phyloP scores from a whole-genome alignment of 2,113 vertebrate species.

The Hystrix cristata region DNA sequence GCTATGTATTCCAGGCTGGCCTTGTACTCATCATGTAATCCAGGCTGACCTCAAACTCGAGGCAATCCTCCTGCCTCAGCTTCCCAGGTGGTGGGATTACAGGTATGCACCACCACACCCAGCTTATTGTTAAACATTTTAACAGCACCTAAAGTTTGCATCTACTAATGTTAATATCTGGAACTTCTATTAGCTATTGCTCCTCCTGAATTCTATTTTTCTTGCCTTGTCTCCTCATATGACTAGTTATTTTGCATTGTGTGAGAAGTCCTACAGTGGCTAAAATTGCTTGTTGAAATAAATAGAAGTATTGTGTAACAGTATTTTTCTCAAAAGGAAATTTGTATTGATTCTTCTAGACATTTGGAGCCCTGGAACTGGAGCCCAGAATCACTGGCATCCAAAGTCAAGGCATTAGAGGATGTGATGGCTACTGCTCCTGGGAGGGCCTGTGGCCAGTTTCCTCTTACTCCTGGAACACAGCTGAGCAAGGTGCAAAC shows the following conservation, averaged over 20 bases:
- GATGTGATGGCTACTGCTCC: neutral
- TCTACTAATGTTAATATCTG: neutral
- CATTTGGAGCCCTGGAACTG: neutral
- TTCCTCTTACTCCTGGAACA: neutral
- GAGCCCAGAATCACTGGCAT: neutral
- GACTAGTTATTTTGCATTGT: constrained; percentile 10
- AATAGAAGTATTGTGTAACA: neutral
- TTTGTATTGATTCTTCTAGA: neutral
- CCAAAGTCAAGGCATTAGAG: neutral
- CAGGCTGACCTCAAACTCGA: neutral
- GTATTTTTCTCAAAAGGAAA: neutral
- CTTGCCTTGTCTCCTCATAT: neutral
- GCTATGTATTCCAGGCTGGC: no score
- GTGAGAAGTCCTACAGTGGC: neutral
- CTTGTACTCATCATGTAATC: neutral
- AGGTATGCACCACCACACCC: neutral
- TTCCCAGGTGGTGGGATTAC: neutral
- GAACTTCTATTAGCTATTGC: neutral
- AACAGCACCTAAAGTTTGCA: neutral
- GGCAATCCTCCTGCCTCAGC: neutral
- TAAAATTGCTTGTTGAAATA: constrained; percentile 2
- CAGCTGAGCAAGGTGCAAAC: neutral
- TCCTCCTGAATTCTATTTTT: constrained; percentile 21
- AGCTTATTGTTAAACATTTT: neutral
- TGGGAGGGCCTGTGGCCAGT: neutral